Percentiles rank a stretch among this genome's conserved stretches.
phyloP scores from a whole-genome alignment of 2,797 vertebrate genomes.

The Limnodromus scolopaceus region DNA sequence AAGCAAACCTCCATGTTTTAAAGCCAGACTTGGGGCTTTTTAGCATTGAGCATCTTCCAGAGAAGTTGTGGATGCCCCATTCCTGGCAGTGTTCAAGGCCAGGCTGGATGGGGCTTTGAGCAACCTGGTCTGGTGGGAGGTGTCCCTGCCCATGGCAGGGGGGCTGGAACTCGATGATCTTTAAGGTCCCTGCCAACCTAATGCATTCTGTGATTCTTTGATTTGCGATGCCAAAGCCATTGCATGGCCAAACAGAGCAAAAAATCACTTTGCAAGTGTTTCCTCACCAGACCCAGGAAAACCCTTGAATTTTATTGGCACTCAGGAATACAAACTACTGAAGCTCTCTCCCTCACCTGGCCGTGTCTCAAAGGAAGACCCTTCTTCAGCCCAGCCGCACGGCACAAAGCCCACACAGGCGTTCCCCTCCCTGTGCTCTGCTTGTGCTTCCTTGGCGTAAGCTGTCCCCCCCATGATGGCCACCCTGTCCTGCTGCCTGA shows the following conservation, averaged over 20 bases:
- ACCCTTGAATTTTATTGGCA: neutral
- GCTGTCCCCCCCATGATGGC: fast-evolving
- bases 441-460: neutral
- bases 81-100: neutral
- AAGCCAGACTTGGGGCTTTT: neutral
- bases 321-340: neutral
- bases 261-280: neutral
- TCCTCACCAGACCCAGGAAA: neutral
- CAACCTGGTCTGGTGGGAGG: neutral
- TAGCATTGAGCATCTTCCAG: neutral
- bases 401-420: neutral
- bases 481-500: fast-evolving
- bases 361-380: neutral
- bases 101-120: neutral
- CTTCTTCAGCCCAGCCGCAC: neutral
- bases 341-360: neutral
- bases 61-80: neutral
- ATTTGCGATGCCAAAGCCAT: neutral
- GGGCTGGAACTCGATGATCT: neutral
- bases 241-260: neutral
- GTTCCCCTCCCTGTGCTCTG: fast-evolving
- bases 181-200: neutral
- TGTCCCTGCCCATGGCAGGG: neutral
- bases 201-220: neutral
- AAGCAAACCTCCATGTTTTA: neutral